Evolutionary conservation across 23 tunicate species (phyloP).

Genomic region (Styela clava): DNA sequence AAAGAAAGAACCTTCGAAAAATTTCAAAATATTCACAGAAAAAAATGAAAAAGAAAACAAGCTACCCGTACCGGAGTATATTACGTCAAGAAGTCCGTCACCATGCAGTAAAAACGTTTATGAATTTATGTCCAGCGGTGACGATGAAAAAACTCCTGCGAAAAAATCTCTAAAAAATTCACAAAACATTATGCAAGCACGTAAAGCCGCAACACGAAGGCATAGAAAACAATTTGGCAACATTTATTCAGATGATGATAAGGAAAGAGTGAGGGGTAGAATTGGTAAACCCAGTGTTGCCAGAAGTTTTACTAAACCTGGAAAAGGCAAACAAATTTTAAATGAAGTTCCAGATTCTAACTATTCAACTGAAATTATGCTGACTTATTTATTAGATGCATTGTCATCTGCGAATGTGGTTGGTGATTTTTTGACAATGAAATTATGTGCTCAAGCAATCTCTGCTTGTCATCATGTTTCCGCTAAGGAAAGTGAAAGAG

Average conservation of each 20-base stretch:
- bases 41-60: not conserved
- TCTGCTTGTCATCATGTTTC: conserved; percentile 4
- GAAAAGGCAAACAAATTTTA: not conserved
- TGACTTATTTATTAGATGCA: conserved; percentile 1
- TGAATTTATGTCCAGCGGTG: conserved; percentile 6
- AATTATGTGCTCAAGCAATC: conserved; percentile 12
- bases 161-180: not conserved
- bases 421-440: conserved; percentile 6
- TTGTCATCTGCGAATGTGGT: not conserved
- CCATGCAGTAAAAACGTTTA: not conserved
- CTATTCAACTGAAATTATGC: not conserved
- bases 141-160: not conserved
- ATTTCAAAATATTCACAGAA: not conserved
- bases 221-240: conserved; percentile 43
- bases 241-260: conserved; percentile 46
- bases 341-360: not conserved
- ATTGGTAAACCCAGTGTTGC: not conserved
- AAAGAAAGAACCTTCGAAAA: not conserved
- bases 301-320: not conserved
- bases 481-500: not conserved
- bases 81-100: not conserved
- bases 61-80: conserved; percentile 6
- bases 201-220: conserved; percentile 40
- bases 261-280: conserved; percentile 27
- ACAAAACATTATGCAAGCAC: conserved; percentile 35